Base-by-base conservation (phyloP, 2,113 vertebrate species). In the Pseudopodoces humilis region DNA sequence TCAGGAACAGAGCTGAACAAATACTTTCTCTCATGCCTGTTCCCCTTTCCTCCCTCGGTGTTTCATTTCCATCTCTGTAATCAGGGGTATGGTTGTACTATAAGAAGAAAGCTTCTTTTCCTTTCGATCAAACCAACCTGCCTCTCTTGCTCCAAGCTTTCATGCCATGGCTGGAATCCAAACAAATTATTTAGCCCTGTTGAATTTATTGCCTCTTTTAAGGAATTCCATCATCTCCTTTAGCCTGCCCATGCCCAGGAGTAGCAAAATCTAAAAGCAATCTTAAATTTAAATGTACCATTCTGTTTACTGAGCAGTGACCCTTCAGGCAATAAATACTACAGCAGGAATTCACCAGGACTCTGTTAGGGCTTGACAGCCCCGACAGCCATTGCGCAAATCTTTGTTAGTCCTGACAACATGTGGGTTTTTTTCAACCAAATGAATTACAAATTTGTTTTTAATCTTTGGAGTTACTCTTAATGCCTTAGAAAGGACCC, bases 361-460 rank as follows among this genome's bases (percentile, higher is more conserved):
- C 35, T 86, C 68, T 83, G 82, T 93, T 65, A 92, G 28, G 77
- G 62, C 81, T 95, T 95, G 92, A 95, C 94, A 97, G 86, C 77
- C 81, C 60, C 85, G 88, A 74, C 91, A 96, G 89, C 91, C 78
- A 82, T 83, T 79, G 84, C 58, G 0, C 74, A 72, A 79, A 79
- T 87, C 95, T 91, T 96, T 94, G 84, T 95, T 85, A 95, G 84
- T 64, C 67, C 74, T 91, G 86, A 91, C 91, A 95, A 95, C 33
- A 23, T 24, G 59, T 0, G 0, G 1, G 2, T 39, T 50, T 15
- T 86, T 92, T 83, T 24, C 22, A 84, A 91, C 80, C 65, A 94
- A 94, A 94, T 65, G 88, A 92, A 95, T 89, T 94, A 96, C 89
- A 95, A 94, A 92, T 95, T 96, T 94, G 65, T 89, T 94, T 95